Conservation (phyloP, 2,113 vertebrate genomes). For the Podarcis muralis region DNA sequence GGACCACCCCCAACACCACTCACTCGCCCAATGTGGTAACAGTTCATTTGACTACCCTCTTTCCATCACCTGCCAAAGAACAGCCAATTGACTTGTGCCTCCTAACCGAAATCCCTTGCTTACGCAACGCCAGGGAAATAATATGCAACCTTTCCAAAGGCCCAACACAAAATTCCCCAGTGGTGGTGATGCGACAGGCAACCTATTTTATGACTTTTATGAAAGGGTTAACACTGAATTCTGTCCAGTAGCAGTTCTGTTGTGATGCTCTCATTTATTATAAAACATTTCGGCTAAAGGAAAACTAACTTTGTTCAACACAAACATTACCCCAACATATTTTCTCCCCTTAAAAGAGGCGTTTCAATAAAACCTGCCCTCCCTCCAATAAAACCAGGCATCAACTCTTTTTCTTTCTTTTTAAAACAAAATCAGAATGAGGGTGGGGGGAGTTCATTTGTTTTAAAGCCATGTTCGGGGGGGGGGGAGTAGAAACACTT, state of each 20-base stretch:
- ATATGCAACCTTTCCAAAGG: slow-evolving; percentile 19
- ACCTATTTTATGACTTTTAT: neutral
- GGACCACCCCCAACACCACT: neutral
- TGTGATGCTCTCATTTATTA: slow-evolving; percentile 6
- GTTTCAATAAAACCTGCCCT: slow-evolving; percentile 47
- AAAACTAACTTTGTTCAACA: slow-evolving; percentile 33
- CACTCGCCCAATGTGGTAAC: too few relatives aligned
- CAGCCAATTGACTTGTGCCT: neutral
- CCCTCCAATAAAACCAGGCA: neutral
- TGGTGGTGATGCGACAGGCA: slow-evolving; percentile 24
- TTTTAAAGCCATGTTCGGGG: slow-evolving; percentile 71
- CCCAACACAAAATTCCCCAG: slow-evolving; percentile 32
- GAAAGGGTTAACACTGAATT: neutral
- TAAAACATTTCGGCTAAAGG: slow-evolving; percentile 27
- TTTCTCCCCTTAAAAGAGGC: neutral
- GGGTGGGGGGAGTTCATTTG: slow-evolving; percentile 28
- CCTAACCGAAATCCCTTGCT: slow-evolving; percentile 58
- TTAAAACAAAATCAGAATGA: neutral
- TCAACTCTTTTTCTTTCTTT: neutral
- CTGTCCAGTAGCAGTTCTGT: neutral
- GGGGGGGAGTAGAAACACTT: slow-evolving; percentile 58
- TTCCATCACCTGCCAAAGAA: too few relatives aligned
- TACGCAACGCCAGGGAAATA: neutral
- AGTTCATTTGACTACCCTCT: neutral
- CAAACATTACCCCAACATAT: neutral